These are phyloP conservation scores for Listronotus bonariensis DNA, from an alignment of 1,140 invertebrate species.

Conservation along the genomic window DNA sequence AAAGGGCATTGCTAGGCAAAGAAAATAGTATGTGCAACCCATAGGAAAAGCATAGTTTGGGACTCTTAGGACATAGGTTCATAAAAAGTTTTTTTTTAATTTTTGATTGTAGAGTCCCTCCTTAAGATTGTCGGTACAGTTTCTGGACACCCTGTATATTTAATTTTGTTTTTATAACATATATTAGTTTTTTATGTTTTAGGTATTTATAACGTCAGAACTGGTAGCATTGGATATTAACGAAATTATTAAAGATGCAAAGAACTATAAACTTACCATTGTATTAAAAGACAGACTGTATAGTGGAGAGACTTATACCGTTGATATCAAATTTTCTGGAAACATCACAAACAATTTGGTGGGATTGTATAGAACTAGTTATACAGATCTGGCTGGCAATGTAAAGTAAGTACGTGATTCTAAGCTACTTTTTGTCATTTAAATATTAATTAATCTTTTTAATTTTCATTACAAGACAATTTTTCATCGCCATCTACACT, in stretches of 20 bases:
- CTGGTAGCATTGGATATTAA: slow-evolving; percentile 19
- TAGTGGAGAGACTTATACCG: slow-evolving; percentile 40
- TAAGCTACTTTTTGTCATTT: background rate
- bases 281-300: slow-evolving; percentile 31
- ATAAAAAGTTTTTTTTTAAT: no score
- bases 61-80: no score
- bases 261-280: slow-evolving; percentile 44
- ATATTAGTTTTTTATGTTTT: background rate
- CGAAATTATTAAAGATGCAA: slow-evolving; percentile 33
- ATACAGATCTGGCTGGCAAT: slow-evolving; percentile 40
- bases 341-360: slow-evolving; percentile 48
- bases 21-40: no score
- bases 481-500: no score
- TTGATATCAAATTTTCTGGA: slow-evolving; percentile 47
- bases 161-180: no score
- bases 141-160: no score
- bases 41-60: no score
- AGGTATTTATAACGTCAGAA: slow-evolving; percentile 22
- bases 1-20: no score
- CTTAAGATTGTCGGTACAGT: no score
- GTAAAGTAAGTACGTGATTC: slow-evolving; percentile 38
- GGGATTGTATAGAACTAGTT: slow-evolving; percentile 49
- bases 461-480: no score
- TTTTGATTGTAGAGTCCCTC: no score
- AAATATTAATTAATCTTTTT: no score